Percentiles rank a stretch among this genome's conserved stretches.
Evolutionary conservation across 2,113 vertebrate genomes (phyloP).

Genomic region (Oxyruncus cristatus): DNA sequence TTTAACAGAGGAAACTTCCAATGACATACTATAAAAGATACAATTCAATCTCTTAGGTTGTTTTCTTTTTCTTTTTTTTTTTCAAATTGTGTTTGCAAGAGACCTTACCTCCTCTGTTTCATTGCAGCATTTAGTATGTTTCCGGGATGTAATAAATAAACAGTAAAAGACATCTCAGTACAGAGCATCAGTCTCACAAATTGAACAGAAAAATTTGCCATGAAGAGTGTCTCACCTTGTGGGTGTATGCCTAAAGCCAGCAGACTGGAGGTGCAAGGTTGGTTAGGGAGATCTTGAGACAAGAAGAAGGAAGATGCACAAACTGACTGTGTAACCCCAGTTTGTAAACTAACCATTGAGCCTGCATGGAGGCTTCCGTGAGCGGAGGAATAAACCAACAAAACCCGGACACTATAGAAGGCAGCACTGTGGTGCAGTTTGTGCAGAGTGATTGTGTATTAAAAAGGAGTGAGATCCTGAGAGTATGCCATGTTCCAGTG

Average conservation of each 20-base stretch:
- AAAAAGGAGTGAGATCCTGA: background rate
- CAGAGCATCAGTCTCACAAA: background rate
- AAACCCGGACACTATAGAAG: background rate
- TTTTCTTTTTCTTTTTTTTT: background rate
- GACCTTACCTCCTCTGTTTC: background rate
- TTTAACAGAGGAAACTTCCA: background rate
- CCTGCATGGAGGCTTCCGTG: background rate
- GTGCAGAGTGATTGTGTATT: background rate
- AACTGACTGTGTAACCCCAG: background rate
- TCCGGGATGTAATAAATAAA: background rate
- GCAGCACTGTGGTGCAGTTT: background rate
- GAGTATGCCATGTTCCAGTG: background rate
- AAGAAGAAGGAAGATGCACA: background rate
- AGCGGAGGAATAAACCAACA: background rate
- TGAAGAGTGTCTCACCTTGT: rapidly evolving
- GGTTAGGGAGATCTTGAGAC: background rate
- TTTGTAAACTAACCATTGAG: background rate
- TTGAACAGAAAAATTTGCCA: background rate
- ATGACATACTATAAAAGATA: background rate
- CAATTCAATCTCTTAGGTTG: background rate
- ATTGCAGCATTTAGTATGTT: background rate
- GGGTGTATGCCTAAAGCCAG: background rate
- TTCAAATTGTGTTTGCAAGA: background rate
- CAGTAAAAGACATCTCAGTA: background rate
- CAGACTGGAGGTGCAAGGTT: background rate